Evolutionary conservation across 2,797 vertebrate species (phyloP), one percentile per base, ranked within the genome.

Genomic region (Tangara arthus): DNA sequence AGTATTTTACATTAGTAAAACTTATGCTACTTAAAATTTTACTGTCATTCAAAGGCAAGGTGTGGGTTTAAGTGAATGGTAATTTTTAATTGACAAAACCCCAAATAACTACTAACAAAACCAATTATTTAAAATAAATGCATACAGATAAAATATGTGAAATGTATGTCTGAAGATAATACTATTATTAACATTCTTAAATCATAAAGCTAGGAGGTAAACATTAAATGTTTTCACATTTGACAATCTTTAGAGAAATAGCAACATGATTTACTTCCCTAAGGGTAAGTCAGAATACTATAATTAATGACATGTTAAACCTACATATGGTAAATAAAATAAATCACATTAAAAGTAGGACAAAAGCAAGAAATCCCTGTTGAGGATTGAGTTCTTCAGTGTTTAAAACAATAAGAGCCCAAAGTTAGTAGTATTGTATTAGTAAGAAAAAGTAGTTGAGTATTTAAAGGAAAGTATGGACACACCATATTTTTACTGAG

Each of bases 21-120:
- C 20, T 85, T 89, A 75, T 23, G 50, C 47, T 89, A 89, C 60
- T 85, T 85, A 20, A 78, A 73, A 61, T 73, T 61, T 60, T 59
- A 77, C 42, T 37, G 27, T 95, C 3, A 15, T 90, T 82, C 55
- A 93, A 89, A 94, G 61, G 76, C 76, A 96, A 96, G 76, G 47
- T 2, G 15, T 66, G 55, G 26, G 24, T 86, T 65, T 85, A 86
- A 65, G 34, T 32, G 30, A 87, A 75, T 46, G 30, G 8, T 15
- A 57, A 46, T 65, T 89, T 95, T 89, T 77, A 86, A 68, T 4
- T 70, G 73, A 75, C 55, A 83, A 87, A 92, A 86, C 10, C 0
- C 19, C 34, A 71, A 59, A 65, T 34, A 91, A 64, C 49, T 89
- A 66, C 21, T 52, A 86, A 79, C 76, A 80, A 87, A 86, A 82